Percentiles rank a stretch among this genome's conserved stretches.
phyloP scores from a whole-genome alignment of 2,888 invertebrate species.

The Drosophila emarginata region DNA sequence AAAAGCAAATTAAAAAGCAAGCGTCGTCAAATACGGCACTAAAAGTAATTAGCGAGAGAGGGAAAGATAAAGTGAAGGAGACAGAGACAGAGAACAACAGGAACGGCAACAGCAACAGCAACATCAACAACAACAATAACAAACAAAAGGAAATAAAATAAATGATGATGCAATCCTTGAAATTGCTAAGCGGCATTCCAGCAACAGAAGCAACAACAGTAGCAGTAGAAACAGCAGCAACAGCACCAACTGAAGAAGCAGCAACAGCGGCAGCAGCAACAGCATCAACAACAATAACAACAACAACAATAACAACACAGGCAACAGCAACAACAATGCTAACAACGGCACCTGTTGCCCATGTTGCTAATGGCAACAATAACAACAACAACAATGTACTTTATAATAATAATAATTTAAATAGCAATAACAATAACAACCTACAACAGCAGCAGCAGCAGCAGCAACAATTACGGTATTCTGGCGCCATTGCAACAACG shows the following conservation, averaged over 20 bases:
- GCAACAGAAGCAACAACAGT: slow-evolving; percentile 34
- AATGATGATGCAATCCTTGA: slow-evolving; percentile 82
- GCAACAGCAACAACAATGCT: slow-evolving; percentile 63
- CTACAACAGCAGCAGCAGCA: slow-evolving; percentile 38
- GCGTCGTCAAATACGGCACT: slow-evolving; percentile 67
- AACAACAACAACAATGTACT: slow-evolving; percentile 52
- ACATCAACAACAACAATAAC: slow-evolving; percentile 33
- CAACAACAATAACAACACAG: slow-evolving; percentile 31
- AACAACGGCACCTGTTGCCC: slow-evolving; percentile 76
- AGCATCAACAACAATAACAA: slow-evolving; percentile 30
- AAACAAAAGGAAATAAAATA: slow-evolving; percentile 58
- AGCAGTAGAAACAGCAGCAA: no score
- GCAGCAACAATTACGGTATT: slow-evolving; percentile 45
- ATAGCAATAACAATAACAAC: slow-evolving; percentile 70
- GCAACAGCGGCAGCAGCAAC: slow-evolving; percentile 18
- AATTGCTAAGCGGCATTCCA: slow-evolving; percentile 78
- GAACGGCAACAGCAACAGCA: not conserved
- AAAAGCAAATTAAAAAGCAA: slow-evolving; percentile 68
- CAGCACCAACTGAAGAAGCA: slow-evolving; percentile 41
- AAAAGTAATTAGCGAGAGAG: slow-evolving; percentile 69
- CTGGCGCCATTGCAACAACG: slow-evolving; percentile 65
- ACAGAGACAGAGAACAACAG: not conserved
- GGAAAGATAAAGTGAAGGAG: not conserved
- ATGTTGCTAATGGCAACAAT: slow-evolving; percentile 67
- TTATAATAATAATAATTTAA: slow-evolving; percentile 73